Evolutionary conservation across 2,888 invertebrate species (phyloP), one percentile per base, ranked within the genome.

Genomic region (Hemistola chrysoprasaria): DNA sequence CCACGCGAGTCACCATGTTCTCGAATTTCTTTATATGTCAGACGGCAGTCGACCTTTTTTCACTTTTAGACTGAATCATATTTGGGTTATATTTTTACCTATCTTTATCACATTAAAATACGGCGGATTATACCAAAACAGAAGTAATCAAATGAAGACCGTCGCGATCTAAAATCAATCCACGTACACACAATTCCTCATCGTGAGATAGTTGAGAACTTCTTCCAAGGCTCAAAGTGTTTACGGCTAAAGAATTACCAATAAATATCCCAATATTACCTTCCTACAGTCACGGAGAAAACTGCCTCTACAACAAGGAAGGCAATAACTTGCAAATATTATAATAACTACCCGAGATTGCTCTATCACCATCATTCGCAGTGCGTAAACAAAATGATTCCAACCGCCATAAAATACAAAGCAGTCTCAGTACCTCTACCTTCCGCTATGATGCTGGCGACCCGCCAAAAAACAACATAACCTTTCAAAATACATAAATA

Each of bases 401-500:
- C 16, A 16, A 16, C 16, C 16, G 29, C 16, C 38, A 20, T 44
- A 44, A 44, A 44, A 38, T 34, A 44, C 38, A 37, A 34, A 35
- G 34, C 43, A 31, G 33, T 33, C n/a, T n/a, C n/a, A 37, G 26
- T 16, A 16, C 16, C 34, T 28, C 38, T 38, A 44, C 43, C 43
- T 44, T 39, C 43, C 34, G 32, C 36, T 36, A 37, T 38, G 41
- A 36, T 28, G 16, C 38, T 44, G 43, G 43, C 43, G 22, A 22
- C 26, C 21, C 30, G 43, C 43, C 43, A 44, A 39, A 39, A 43
- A 44, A 44, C 43, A 39, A 44, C 38, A 44, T 44, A 44, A 44
- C 43, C 43, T 44, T 31, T 44, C 43, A 44, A 44, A 44, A 44
- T 44, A 44, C 43, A 44, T 44, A 44, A 44, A 44, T 44, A 44